Percentiles rank a stretch among this genome's conserved stretches.
These are phyloP conservation scores for Psylliodes chrysocephalus DNA, from an alignment of 2,888 invertebrate species.

Conservation along the genomic window DNA sequence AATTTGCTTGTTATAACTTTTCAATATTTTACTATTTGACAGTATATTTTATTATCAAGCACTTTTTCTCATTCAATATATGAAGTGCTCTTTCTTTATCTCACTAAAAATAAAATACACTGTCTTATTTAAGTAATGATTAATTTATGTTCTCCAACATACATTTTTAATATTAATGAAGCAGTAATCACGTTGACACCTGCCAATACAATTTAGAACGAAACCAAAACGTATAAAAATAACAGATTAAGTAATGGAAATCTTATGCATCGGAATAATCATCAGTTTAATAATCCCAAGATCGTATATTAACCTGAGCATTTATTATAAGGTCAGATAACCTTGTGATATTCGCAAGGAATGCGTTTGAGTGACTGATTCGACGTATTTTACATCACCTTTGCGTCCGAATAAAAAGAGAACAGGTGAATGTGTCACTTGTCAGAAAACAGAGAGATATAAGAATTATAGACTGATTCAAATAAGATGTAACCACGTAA, in stretches of 20 bases:
- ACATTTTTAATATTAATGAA: neutral
- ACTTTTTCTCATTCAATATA: too few species aligned
- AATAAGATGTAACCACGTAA: constrained; percentile 6
- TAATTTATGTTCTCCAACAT: neutral
- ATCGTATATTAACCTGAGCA: neutral
- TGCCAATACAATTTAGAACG: constrained; percentile 1
- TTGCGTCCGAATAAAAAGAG: constrained; percentile 5
- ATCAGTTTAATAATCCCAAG: neutral
- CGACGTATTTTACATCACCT: neutral
- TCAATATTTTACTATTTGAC: too few species aligned
- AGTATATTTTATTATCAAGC: too few species aligned
- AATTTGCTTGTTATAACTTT: too few species aligned
- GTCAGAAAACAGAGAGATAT: neutral
- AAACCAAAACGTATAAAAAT: neutral
- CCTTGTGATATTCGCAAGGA: constrained; percentile 3
- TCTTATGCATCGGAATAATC: neutral
- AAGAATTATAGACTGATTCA: neutral
- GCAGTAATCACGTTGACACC: neutral
- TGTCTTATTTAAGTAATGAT: neutral
- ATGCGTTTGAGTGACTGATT: neutral
- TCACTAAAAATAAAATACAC: too few species aligned
- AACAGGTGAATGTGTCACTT: constrained; percentile 6
- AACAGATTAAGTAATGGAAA: neutral
- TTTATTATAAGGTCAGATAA: neutral
- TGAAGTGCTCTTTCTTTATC: too few species aligned